A percentile compares a stretch with the other conserved stretches of the same genome.
Conservation (phyloP, 2,113 vertebrate genomes). For the Syngnathus typhle region DNA sequence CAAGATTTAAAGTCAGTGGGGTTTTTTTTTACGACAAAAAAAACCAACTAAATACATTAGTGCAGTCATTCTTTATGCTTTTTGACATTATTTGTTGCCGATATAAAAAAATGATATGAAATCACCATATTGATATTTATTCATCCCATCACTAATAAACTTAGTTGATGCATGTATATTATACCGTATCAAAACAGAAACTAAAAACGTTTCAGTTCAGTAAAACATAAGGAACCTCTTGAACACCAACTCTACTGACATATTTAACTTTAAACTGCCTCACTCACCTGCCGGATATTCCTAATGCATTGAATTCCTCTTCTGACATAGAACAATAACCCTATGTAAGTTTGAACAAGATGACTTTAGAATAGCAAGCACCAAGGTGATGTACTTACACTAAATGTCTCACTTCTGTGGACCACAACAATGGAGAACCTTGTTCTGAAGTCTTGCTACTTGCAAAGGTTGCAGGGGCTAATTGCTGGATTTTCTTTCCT, state of each 20-base stretch:
- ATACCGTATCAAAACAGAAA: not conserved
- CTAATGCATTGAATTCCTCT: not conserved
- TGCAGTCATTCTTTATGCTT: too few relatives aligned
- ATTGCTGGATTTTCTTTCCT: constrained; percentile 43
- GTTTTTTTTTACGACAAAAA: too few relatives aligned
- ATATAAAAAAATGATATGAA: too few relatives aligned
- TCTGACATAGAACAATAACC: not conserved
- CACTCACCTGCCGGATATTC: not conserved
- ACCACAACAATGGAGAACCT: not conserved
- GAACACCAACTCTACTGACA: not conserved
- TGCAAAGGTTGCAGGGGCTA: constrained; percentile 23
- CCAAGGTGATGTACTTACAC: not conserved
- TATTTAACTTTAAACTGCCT: not conserved
- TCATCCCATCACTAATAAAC: too few relatives aligned
- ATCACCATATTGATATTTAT: not conserved
- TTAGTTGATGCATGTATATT: not conserved
- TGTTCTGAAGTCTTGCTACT: constrained; percentile 12
- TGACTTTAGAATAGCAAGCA: not conserved
- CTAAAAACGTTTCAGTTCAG: not conserved
- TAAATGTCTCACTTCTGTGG: not conserved
- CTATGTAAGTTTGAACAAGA: not conserved
- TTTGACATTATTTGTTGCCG: too few relatives aligned
- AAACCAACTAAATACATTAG: too few relatives aligned
- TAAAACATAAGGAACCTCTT: not conserved
- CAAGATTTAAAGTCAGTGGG: too few relatives aligned